Evolutionary conservation across 2,888 invertebrate genomes (phyloP).

Genomic region (Macaria liturata): DNA sequence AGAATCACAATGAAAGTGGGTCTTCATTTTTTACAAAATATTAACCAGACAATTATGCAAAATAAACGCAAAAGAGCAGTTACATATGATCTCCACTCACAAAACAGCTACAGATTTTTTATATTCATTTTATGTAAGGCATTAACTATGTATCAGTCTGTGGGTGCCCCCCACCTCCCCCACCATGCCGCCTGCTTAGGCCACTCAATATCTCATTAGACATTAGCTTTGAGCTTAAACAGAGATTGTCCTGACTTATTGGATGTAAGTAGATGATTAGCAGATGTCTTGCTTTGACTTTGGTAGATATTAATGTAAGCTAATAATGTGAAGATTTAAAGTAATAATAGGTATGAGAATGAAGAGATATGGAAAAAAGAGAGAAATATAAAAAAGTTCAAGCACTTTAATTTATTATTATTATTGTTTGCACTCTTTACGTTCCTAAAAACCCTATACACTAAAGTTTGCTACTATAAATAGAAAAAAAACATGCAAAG

Average conservation of each 20-base stretch:
- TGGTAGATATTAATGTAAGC: too few species aligned
- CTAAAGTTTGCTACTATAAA: too few species aligned
- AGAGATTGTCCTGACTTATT: constrained; percentile 18
- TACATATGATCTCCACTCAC: background rate
- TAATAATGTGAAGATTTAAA: too few species aligned
- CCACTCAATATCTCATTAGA: constrained; percentile 20
- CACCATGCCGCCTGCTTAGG: constrained; percentile 11
- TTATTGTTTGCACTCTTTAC: too few species aligned
- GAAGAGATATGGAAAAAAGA: too few species aligned
- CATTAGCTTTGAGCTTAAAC: constrained; percentile 14
- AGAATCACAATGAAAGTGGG: too few species aligned
- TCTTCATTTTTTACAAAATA: background rate
- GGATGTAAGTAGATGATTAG: background rate
- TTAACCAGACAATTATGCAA: background rate
- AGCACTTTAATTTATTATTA: too few species aligned
- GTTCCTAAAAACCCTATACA: too few species aligned
- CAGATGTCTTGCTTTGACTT: background rate
- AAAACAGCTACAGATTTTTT: background rate
- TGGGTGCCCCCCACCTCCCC: background rate
- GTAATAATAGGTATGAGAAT: too few species aligned
- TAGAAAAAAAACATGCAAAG: too few species aligned
- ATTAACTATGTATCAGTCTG: background rate
- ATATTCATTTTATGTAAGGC: background rate
- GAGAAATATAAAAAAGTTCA: too few species aligned
- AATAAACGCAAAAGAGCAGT: background rate